These are phyloP conservation scores for Xenus cinereus DNA, from an alignment of 2,113 vertebrate genomes.

Conservation along the genomic window DNA sequence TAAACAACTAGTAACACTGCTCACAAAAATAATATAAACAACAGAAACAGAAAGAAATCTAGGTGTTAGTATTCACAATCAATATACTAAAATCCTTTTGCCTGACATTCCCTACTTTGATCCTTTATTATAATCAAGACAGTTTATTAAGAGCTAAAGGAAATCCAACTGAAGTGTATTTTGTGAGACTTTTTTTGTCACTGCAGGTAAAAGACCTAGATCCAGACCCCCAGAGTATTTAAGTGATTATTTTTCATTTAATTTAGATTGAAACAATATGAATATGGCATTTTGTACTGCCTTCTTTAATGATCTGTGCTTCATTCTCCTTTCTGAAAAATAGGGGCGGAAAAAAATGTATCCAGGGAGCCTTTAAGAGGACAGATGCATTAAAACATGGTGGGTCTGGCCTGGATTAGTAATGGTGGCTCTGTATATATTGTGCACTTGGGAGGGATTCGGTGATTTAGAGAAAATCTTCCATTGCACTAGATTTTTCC, in stretches of 20 bases:
- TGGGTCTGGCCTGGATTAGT: neutral
- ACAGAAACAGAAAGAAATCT: neutral
- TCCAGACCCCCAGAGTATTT: neutral
- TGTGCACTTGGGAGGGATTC: neutral
- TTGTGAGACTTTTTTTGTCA: neutral
- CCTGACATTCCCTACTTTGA: neutral
- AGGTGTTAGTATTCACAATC: neutral
- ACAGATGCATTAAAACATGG: neutral
- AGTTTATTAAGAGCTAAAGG: neutral
- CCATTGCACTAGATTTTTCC: neutral
- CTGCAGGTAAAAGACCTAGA: neutral
- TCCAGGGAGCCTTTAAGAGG: neutral
- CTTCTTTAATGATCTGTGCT: neutral
- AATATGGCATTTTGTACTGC: neutral
- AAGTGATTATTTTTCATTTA: slow-evolving; percentile 5
- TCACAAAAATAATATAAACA: neutral
- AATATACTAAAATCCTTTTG: neutral
- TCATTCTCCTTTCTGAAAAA: neutral
- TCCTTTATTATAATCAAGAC: neutral
- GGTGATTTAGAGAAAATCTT: neutral
- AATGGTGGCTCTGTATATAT: neutral
- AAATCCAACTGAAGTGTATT: neutral
- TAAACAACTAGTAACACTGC: neutral
- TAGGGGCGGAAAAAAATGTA: neutral
- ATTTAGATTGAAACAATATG: neutral